Evolutionary conservation across 2,888 invertebrate species (phyloP).

Genomic region (Anticlea derivata): DNA sequence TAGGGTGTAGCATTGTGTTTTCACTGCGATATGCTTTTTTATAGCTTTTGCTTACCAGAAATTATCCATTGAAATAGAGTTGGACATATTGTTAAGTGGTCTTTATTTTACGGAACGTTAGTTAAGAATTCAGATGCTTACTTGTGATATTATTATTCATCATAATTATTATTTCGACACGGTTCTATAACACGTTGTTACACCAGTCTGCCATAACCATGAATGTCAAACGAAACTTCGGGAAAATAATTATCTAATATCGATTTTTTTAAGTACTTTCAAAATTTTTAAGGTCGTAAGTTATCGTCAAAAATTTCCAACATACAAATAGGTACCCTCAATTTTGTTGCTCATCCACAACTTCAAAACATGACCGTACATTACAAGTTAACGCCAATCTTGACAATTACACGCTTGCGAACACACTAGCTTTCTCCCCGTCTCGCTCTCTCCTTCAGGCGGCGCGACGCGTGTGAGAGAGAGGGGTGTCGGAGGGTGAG

Average conservation of each 20-base stretch:
- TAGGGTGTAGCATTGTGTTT: conserved; percentile 27
- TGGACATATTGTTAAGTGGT: conserved; percentile 4
- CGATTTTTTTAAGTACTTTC: no score
- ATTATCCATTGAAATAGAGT: background rate
- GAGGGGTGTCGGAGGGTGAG: conserved; percentile 28
- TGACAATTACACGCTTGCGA: conserved; percentile 43
- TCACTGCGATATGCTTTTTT: conserved; percentile 17
- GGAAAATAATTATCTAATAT: no score
- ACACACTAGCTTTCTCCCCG: conserved; percentile 16
- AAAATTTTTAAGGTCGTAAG: no score
- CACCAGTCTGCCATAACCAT: no score
- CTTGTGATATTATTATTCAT: no score
- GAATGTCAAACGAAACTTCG: no score
- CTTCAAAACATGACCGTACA: conserved; percentile 40
- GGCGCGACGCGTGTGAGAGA: conserved; percentile 27
- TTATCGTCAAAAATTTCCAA: no score
- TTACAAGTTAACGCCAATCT: conserved; percentile 44
- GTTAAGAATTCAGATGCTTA: background rate
- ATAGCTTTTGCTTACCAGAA: conserved; percentile 5
- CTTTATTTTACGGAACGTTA: background rate
- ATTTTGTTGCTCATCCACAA: conserved; percentile 4
- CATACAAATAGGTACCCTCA: no score
- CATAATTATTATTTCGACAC: no score
- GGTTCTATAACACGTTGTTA: no score
- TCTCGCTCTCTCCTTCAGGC: conserved; percentile 27